Percentiles rank a stretch among this genome's conserved stretches.
These are phyloP conservation scores for Lonchura striata DNA, from an alignment of 2,113 vertebrate genomes.

Conservation along the genomic window DNA sequence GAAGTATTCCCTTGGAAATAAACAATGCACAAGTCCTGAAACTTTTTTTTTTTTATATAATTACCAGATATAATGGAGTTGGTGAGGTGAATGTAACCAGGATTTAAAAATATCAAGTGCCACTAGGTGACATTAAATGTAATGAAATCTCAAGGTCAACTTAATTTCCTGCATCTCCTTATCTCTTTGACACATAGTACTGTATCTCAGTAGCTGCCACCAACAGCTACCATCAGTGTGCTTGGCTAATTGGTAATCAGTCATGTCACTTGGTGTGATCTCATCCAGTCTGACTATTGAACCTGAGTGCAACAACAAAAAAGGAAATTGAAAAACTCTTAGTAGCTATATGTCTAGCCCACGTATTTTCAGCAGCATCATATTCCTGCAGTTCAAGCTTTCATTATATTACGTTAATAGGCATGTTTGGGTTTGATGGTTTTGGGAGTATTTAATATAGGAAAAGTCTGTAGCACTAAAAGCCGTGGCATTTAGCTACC, in stretches of 20 bases:
- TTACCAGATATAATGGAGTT: slow-evolving; percentile 8
- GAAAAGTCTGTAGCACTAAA: slow-evolving; percentile 31
- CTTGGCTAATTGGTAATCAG: slow-evolving; percentile 67
- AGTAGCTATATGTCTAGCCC: neutral
- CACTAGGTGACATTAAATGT: slow-evolving; percentile 60
- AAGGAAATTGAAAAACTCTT: slow-evolving; percentile 28
- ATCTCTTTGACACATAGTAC: slow-evolving; percentile 54
- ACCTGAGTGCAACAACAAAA: neutral
- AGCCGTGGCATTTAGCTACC: slow-evolving; percentile 39
- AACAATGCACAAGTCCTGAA: slow-evolving; percentile 6
- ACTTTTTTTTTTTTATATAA: neutral
- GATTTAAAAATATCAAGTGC: slow-evolving; percentile 67
- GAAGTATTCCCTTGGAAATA: neutral
- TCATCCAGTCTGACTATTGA: slow-evolving; percentile 45
- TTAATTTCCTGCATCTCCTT: slow-evolving; percentile 69
- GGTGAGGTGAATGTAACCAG: slow-evolving; percentile 28
- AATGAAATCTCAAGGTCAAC: slow-evolving; percentile 71
- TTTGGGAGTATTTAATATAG: slow-evolving; percentile 11
- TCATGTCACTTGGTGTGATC: slow-evolving; percentile 57
- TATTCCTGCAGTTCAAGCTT: slow-evolving; percentile 30
- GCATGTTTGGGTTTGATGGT: slow-evolving; percentile 32
- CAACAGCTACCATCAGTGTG: slow-evolving; percentile 36
- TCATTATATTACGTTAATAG: slow-evolving; percentile 51
- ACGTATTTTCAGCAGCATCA: neutral
- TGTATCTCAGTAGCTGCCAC: slow-evolving; percentile 62